A percentile compares a stretch with the other conserved stretches of the same genome.
Evolutionary conservation across 2,113 vertebrate genomes (phyloP).

Genomic region (Sphaerodactylus townsendi): DNA sequence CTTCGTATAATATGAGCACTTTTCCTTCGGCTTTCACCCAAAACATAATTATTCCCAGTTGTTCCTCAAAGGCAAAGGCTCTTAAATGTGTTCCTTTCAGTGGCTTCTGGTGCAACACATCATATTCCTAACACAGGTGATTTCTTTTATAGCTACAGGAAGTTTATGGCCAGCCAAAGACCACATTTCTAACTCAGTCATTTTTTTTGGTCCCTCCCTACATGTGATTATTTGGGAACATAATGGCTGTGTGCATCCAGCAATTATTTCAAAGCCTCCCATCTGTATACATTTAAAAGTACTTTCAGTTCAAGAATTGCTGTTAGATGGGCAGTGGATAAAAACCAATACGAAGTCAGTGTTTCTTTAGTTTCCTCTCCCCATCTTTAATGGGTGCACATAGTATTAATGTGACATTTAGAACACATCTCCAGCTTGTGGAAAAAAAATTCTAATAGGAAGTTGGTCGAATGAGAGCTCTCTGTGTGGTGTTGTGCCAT

Average conservation of each 20-base stretch:
- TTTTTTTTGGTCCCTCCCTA: not conserved
- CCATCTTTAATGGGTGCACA: slow-evolving; percentile 14
- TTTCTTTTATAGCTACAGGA: slow-evolving; percentile 18
- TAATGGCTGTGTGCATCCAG: slow-evolving; percentile 58
- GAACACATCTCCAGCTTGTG: not conserved
- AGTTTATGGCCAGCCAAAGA: slow-evolving; percentile 23
- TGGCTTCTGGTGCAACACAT: not conserved
- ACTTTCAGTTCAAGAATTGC: slow-evolving; percentile 52
- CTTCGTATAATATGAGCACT: slow-evolving; percentile 43
- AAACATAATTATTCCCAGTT: slow-evolving; percentile 69
- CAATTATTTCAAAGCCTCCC: slow-evolving; percentile 63
- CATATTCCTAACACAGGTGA: slow-evolving; percentile 52
- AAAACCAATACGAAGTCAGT: slow-evolving; percentile 47
- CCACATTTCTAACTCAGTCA: slow-evolving; percentile 13
- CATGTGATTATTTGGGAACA: slow-evolving; percentile 15
- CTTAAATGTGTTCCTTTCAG: not conserved
- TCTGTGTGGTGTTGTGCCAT: not conserved
- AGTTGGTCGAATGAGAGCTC: slow-evolving; percentile 3
- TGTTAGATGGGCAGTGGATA: slow-evolving; percentile 37
- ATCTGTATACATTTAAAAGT: slow-evolving; percentile 49
- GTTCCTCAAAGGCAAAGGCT: slow-evolving; percentile 53
- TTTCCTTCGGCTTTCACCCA: slow-evolving; percentile 65
- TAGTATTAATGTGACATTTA: slow-evolving; percentile 23
- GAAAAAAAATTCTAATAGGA: not conserved
- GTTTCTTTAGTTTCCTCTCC: not conserved